phyloP scores from a whole-genome alignment of 1,140 invertebrate genomes.

The Eupeodes corollae region DNA sequence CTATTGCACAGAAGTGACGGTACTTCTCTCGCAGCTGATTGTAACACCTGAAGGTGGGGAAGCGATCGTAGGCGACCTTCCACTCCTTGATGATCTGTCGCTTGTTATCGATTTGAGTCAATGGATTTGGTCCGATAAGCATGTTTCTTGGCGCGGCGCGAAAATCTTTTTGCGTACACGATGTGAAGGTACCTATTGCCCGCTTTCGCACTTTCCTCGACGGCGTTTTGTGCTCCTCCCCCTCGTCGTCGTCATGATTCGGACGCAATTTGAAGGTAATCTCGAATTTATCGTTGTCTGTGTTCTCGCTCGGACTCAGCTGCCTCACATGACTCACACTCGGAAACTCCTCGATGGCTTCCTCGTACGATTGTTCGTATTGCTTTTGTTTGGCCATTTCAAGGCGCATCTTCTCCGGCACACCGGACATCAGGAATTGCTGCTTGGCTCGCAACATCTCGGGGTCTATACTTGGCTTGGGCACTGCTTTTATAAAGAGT shows the following conservation, averaged over 20 bases:
- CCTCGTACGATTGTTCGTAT: slow-evolving; percentile 28
- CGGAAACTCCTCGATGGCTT: slow-evolving; percentile 39
- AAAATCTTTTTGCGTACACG: slow-evolving; percentile 12
- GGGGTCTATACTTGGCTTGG: slow-evolving; percentile 43
- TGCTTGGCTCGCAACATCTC: slow-evolving; percentile 43
- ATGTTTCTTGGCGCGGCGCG: neutral
- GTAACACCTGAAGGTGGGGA: slow-evolving; percentile 36
- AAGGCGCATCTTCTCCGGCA: slow-evolving; percentile 45
- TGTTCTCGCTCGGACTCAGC: slow-evolving; percentile 1
- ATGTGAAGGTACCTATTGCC: slow-evolving; percentile 10
- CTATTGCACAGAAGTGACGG: slow-evolving; percentile 22
- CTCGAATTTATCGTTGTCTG: neutral
- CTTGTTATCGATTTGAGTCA: slow-evolving; percentile 26
- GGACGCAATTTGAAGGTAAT: neutral
- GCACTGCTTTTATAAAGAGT: slow-evolving; percentile 41
- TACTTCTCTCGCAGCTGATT: slow-evolving; percentile 35
- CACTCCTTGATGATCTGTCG: slow-evolving; percentile 25
- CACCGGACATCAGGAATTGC: slow-evolving; percentile 47
- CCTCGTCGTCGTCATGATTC: neutral
- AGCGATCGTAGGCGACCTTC: slow-evolving; percentile 26
- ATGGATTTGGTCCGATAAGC: neutral
- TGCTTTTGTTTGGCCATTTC: slow-evolving; percentile 37
- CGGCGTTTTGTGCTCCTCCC: neutral
- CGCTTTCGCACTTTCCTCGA: neutral
- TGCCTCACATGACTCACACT: slow-evolving; percentile 40